phyloP scores from a whole-genome alignment of 2,888 invertebrate genomes.

The Tenthredo scrophulariae region DNA sequence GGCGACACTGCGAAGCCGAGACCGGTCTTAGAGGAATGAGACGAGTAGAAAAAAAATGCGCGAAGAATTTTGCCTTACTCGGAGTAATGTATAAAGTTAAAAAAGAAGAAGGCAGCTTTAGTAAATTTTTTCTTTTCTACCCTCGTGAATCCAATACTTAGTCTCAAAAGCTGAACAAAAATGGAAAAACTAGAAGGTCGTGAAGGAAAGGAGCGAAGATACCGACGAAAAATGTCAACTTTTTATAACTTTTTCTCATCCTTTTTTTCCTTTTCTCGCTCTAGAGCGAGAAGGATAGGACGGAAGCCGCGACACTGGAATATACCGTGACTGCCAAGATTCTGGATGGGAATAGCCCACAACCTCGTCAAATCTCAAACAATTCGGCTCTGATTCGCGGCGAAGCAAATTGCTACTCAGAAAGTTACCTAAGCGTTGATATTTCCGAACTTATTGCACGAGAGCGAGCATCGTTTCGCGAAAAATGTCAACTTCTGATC shows the following conservation, averaged over 20 bases:
- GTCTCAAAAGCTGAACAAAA: constrained; percentile 42
- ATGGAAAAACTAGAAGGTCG: constrained; percentile 1
- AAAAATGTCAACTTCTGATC: constrained; percentile 33
- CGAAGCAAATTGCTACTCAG: constrained; percentile 65
- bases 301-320: background rate
- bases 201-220: background rate
- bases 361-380: constrained; percentile 16
- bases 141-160: constrained; percentile 45
- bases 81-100: constrained; percentile 48
- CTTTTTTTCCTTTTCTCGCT: background rate
- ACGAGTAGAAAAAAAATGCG: constrained; percentile 19
- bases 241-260: constrained; percentile 38
- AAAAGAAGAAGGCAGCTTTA: constrained; percentile 40
- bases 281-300: background rate
- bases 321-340: background rate
- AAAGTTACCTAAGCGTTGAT: constrained; percentile 64
- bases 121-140: constrained; percentile 28
- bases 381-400: constrained; percentile 35
- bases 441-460: constrained; percentile 66
- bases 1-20: background rate
- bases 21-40: background rate
- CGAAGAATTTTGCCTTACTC: constrained; percentile 40
- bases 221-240: constrained; percentile 37
- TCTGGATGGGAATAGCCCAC: constrained; percentile 2
- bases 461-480: background rate